Evolutionary conservation across 2,888 invertebrate species (phyloP).

Genomic region (Margaritifera margaritifera): DNA sequence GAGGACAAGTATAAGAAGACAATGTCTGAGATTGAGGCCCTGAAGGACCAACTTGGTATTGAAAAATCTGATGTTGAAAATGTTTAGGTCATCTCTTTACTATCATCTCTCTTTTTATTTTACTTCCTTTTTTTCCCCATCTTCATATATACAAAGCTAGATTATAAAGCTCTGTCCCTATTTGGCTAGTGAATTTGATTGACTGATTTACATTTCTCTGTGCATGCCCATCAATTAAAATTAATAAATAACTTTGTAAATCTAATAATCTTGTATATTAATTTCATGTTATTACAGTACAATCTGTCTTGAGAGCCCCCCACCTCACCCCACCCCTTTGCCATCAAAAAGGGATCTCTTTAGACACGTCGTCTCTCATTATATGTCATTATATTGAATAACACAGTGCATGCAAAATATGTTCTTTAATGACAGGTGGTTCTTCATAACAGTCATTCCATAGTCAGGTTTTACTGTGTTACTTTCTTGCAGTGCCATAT

Average conservation of each 20-base stretch:
- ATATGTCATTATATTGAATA: too few species aligned
- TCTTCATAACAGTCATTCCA: too few species aligned
- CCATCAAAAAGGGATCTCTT: too few species aligned
- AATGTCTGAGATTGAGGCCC: constrained; percentile 69
- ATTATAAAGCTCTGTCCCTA: neutral
- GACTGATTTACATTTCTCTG: neutral
- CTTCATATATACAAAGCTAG: neutral
- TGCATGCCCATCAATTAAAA: neutral
- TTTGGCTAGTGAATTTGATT: too few species aligned
- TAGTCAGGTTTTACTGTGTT: too few species aligned
- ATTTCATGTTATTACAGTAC: too few species aligned
- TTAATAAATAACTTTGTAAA: neutral
- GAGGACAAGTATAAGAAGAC: constrained; percentile 71
- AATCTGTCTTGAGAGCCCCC: too few species aligned
- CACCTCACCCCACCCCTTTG: too few species aligned
- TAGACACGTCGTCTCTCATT: too few species aligned
- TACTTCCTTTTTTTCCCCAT: neutral
- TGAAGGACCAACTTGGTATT: constrained; percentile 70
- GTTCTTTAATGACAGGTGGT: too few species aligned
- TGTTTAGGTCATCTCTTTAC: neutral
- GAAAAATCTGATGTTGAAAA: neutral
- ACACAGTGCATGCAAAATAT: too few species aligned
- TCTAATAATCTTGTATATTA: neutral
- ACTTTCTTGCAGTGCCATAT: too few species aligned
- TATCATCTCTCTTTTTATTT: neutral